Percentiles rank a stretch among this genome's conserved stretches.
phyloP scores from a whole-genome alignment of 2,888 invertebrate genomes.

The Urechis unicinctus region DNA sequence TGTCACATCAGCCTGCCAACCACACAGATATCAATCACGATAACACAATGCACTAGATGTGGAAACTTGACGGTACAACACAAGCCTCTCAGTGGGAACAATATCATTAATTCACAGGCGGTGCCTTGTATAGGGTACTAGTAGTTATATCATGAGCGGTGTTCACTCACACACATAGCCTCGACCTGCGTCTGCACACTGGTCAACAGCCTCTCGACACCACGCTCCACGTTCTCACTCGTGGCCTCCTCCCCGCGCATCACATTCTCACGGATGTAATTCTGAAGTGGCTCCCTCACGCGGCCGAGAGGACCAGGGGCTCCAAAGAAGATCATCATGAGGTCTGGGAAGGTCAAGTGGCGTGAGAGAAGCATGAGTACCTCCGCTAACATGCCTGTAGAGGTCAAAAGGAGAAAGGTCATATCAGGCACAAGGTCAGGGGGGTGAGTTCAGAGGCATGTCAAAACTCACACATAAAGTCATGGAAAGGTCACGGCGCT shows the following conservation, averaged over 20 bases:
- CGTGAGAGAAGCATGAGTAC: conserved; percentile 38
- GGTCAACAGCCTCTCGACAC: conserved; percentile 48
- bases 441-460: no score
- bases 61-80: no score
- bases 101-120: no score
- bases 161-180: conserved; percentile 51
- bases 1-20: conserved; percentile 33
- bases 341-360: conserved; percentile 49
- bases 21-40: no score
- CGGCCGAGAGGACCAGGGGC: conserved; percentile 51
- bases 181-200: conserved; percentile 52
- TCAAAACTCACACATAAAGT: no score
- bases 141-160: no score
- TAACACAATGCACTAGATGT: no score
- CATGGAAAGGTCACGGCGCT: no score
- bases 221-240: conserved; percentile 42
- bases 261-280: conserved; percentile 53
- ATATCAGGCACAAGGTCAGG: not conserved
- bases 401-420: not conserved
- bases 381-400: conserved; percentile 21
- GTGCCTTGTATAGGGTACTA: no score
- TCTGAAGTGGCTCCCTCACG: conserved; percentile 52
- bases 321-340: conserved; percentile 49
- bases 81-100: no score
- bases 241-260: conserved; percentile 51